Base-by-base conservation (phyloP, 2,888 invertebrate genomes). In the Apotomis capreana region DNA sequence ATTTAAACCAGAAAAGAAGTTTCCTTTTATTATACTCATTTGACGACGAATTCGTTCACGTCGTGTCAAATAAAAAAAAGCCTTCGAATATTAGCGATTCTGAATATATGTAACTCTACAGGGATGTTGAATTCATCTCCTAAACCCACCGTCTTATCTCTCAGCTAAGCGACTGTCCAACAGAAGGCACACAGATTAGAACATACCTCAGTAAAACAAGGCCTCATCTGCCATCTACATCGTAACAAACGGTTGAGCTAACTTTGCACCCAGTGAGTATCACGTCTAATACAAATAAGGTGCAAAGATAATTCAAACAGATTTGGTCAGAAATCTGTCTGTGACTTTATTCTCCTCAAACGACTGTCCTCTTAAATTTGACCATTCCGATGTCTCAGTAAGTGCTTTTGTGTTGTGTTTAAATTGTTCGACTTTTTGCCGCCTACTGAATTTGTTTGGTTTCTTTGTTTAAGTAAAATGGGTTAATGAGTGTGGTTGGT, bases 51-150 rank as follows among this genome's bases (percentile, higher is more conserved):
- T 26, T 26, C 26, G 2, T 26, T 26, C 2, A 2, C 26, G 26
- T 26, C 26, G 26, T 26, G 26, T 26, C 26, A 26, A 26, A 26
- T 26, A 26, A 26, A 26, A 26, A 26, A 26, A 26, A 26, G 2
- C 26, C 1, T 15, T 15, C 26, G n/a, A n/a, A n/a, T 40, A 6
- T 40, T 4, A 73, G 1, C 68, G 69, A 0, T 5, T 86, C 85
- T 85, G 80, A 61, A 26, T 2, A 0, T 80, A 78, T 4, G 3
- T 69, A 69, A 15, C 54, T 78, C 85, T 83, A 75, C 70, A 26
- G 76, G 86, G 90, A 90, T 89, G 90, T 90, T 86, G 88, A 85
- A 88, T 90, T 90, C 91, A 92, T 91, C 92, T 91, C 84, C 81
- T 59, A 85, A 84, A 83, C 85, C 82, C 81, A 78, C 76, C 46